Percentiles rank a stretch among this genome's conserved stretches.
Evolutionary conservation across 1,140 invertebrate genomes (phyloP).

Genomic region (Pararge aegeria): DNA sequence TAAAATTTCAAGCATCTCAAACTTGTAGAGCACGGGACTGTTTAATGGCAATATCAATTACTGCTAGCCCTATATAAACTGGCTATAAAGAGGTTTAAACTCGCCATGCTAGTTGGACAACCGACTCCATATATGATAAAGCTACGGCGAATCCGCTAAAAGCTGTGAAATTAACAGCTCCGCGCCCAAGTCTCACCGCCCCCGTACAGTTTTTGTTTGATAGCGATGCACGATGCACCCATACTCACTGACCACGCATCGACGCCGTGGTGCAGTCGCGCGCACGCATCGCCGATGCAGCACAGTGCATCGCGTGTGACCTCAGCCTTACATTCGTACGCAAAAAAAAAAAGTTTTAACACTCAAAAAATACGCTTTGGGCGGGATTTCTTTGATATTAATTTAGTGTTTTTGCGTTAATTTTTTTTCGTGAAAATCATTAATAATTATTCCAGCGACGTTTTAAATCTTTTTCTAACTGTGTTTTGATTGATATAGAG

Average conservation of each 20-base stretch:
- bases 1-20: no score
- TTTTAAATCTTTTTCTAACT: no score
- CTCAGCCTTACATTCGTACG: slow-evolving; percentile 28
- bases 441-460: no score
- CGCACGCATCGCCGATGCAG: slow-evolving; percentile 47
- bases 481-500: no score
- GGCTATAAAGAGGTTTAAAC: no score
- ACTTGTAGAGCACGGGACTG: no score
- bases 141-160: slow-evolving; percentile 11
- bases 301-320: slow-evolving; percentile 11
- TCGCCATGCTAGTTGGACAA: no score
- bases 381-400: no score
- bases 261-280: slow-evolving; percentile 50
- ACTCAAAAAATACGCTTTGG: neutral
- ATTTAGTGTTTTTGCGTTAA: no score
- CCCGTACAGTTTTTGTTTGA: slow-evolving; percentile 67
- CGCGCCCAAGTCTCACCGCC: slow-evolving; percentile 48
- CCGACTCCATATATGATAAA: neutral
- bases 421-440: no score
- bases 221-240: slow-evolving; percentile 29
- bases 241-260: slow-evolving; percentile 53
- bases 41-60: no score
- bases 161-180: slow-evolving; percentile 27
- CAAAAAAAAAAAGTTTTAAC: slow-evolving; percentile 2
- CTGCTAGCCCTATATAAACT: no score